Evolutionary conservation across 2,113 vertebrate species (phyloP).

Genomic region (Zosterops pallidus): DNA sequence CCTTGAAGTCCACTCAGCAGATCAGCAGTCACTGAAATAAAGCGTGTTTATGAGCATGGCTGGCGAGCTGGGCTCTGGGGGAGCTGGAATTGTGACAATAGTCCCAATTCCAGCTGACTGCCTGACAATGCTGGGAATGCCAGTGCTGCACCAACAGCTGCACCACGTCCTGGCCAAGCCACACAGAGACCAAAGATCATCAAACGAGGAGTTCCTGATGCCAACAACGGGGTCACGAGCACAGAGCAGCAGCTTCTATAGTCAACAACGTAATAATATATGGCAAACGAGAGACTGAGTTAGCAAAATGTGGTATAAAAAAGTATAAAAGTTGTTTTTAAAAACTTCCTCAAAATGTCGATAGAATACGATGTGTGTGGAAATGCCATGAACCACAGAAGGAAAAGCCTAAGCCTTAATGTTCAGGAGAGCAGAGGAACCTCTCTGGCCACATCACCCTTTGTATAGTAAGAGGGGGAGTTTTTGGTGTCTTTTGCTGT

Average conservation of each 20-base stretch:
- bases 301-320: constrained; percentile 73
- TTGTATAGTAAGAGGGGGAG: background rate
- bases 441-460: background rate
- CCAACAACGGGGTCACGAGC: background rate
- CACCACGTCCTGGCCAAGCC: background rate
- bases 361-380: background rate
- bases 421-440: background rate
- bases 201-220: fast-evolving
- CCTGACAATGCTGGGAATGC: background rate
- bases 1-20: constrained; percentile 4
- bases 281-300: constrained; percentile 46
- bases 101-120: background rate
- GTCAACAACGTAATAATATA: background rate
- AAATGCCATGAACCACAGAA: constrained; percentile 12
- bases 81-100: background rate
- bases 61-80: background rate
- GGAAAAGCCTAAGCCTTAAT: background rate
- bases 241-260: background rate
- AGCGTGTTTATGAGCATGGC: background rate
- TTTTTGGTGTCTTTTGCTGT: background rate
- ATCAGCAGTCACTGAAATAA: background rate
- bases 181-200: background rate
- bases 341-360: background rate
- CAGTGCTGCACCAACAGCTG: background rate
- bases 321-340: constrained; percentile 68